A percentile compares a stretch with the other conserved stretches of the same genome.
These are phyloP conservation scores for Procambarus virginalis DNA, from an alignment of 1,140 invertebrate genomes.

Conservation along the genomic window DNA sequence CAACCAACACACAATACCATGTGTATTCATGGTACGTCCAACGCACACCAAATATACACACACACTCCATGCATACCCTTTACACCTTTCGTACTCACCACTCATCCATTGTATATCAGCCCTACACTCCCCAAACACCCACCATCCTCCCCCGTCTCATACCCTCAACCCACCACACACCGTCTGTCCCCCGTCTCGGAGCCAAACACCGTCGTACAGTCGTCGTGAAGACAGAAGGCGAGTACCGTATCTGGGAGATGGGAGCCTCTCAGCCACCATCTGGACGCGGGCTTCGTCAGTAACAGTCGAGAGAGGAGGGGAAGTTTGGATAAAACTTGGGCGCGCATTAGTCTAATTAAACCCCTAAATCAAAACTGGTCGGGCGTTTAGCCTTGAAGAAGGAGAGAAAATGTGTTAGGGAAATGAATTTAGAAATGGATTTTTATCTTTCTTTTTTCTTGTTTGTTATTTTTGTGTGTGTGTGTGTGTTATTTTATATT, in stretches of 20 bases:
- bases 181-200: too few relatives aligned
- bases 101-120: too few relatives aligned
- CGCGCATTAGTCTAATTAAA: constrained; percentile 58
- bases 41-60: too few relatives aligned
- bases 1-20: too few relatives aligned
- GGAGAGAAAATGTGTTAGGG: constrained; percentile 57
- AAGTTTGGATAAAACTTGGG: constrained; percentile 58
- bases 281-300: constrained; percentile 13
- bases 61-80: too few relatives aligned
- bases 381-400: constrained; percentile 57
- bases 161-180: too few relatives aligned
- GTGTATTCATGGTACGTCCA: too few relatives aligned
- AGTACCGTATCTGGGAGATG: background rate
- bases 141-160: too few relatives aligned
- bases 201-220: too few relatives aligned
- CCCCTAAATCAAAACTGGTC: constrained; percentile 58
- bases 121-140: too few relatives aligned
- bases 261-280: background rate
- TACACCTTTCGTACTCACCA: too few relatives aligned
- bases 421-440: constrained; percentile 46
- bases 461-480: background rate
- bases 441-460: constrained; percentile 4
- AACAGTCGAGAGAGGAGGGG: constrained; percentile 33
- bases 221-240: background rate
- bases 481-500: background rate